phyloP scores from a whole-genome alignment of 2,113 vertebrate genomes.

The Coptodon bakossiorum region DNA sequence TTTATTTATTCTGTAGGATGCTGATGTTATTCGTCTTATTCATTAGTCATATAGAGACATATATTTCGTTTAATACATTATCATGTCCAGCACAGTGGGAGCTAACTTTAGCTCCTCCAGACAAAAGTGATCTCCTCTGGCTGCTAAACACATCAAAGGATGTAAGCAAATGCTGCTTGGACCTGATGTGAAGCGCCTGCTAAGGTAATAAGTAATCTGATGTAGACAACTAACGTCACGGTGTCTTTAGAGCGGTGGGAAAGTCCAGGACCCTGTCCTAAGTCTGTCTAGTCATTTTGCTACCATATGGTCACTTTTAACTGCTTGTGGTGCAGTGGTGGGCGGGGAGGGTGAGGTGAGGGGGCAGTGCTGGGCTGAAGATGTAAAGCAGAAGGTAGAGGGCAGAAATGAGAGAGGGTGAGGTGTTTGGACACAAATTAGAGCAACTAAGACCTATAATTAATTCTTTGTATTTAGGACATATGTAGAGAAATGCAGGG shows the following conservation, averaged over 20 bases:
- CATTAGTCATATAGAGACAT: background rate
- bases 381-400: background rate
- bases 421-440: background rate
- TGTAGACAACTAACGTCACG: conserved; percentile 47
- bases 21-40: background rate
- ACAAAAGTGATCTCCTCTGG: background rate
- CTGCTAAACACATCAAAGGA: conserved; percentile 37
- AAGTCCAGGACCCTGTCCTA: conserved; percentile 20
- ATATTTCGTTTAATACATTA: background rate
- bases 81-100: background rate
- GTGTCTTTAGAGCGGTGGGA: conserved; percentile 56
- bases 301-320: conserved; percentile 37
- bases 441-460: background rate
- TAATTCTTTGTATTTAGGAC: background rate
- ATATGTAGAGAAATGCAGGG: background rate
- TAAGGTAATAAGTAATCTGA: conserved; percentile 64
- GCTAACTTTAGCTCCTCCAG: conserved; percentile 22
- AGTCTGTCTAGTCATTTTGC: conserved; percentile 15
- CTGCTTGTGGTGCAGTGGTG: background rate
- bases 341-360: background rate
- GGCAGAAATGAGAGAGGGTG: background rate
- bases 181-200: conserved; percentile 30
- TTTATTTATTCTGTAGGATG: background rate
- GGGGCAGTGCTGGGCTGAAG: background rate
- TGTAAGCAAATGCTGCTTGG: conserved; percentile 49